Evolutionary conservation across 2,797 vertebrate species (phyloP), one percentile per base, ranked within the genome.

Genomic region (Coregonus suidteri): DNA sequence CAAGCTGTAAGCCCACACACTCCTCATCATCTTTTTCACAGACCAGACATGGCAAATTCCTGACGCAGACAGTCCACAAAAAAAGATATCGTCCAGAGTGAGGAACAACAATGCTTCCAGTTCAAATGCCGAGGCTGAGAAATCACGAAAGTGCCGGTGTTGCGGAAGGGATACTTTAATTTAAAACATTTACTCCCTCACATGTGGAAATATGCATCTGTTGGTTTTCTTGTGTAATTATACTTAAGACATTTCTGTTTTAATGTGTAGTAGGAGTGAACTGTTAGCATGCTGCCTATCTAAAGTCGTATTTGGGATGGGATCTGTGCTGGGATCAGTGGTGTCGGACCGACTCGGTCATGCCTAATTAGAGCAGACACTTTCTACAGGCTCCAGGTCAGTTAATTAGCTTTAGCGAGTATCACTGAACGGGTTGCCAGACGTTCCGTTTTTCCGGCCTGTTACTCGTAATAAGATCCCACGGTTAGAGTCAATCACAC

Each of bases 371-470:
- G 20, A 82, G 68, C 59, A 81, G 83, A 74, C 77, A 65, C 64
- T 37, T 51, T 81, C 75, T 79, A 62, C 75, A 83, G 75, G 68
- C 31, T n/a, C 25, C 62, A 34, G 59, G 67, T 75, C 56, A 67
- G 76, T 66, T 86, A 69, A 87, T 86, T 84, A 78, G 76, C 72
- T 70, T 77, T 79, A 67, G 73, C 65, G 74, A 53, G 41, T 73
- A 47, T 83, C 73, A 75, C 71, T 18, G 34, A 52, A 81, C 9
- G 71, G 15, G 15, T 4, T 82, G 80, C 85, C 90, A 90, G 78
- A 87, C 86, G 86, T 82, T 37, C 11, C 4, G n/a, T 74, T 80
- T 64, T 54, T 79, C 67, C 73, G 56, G 65, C 64, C 52, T 79
- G 62, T 75, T 71, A 75, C 76, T 79, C 79, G 67, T 81, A 78